Conservation (phyloP, 2,888 invertebrate genomes). For the Erpobdella octoculata region DNA sequence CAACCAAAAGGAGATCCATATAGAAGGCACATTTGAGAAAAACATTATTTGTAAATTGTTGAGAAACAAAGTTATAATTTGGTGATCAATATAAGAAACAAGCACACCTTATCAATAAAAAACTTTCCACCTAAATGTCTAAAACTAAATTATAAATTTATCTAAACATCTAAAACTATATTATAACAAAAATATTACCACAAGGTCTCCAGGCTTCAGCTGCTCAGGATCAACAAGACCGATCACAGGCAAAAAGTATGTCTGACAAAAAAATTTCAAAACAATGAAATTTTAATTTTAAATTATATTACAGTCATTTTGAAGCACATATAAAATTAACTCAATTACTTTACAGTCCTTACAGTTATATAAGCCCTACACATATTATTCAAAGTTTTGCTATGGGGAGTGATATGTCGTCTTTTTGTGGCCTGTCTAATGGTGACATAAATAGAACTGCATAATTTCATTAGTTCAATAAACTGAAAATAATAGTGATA, state of each 20-base stretch:
- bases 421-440: no score
- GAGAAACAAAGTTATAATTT: neutral
- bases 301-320: neutral
- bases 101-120: neutral
- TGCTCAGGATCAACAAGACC: constrained; percentile 95
- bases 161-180: constrained; percentile 3
- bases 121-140: neutral
- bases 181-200: constrained; percentile 42
- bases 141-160: neutral
- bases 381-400: no score
- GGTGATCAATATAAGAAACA: neutral
- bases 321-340: neutral
- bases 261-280: no score
- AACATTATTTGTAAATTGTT: no score
- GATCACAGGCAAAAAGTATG: constrained; percentile 96
- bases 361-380: no score
- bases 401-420: no score
- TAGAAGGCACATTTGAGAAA: no score
- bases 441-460: no score
- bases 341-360: neutral
- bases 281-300: no score
- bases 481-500: no score
- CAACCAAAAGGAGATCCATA: no score
- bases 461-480: no score
- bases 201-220: constrained; percentile 83